Conservation (phyloP, 2,888 invertebrate genomes). For the Oxyteleia sp. region DNA sequence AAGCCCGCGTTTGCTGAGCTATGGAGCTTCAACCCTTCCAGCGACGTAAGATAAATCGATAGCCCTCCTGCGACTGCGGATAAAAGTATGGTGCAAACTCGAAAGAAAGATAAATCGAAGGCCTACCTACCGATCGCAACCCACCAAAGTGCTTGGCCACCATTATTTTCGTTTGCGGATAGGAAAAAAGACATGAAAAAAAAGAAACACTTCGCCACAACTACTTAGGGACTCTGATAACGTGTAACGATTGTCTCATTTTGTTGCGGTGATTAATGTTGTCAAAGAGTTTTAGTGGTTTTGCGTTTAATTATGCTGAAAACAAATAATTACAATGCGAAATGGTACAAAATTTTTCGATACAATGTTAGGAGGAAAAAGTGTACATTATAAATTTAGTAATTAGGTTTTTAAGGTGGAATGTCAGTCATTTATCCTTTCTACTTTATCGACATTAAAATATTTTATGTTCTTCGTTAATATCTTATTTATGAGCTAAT, state of each 20-base stretch:
- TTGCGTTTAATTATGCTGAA: slow-evolving; percentile 2
- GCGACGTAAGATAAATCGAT: slow-evolving; percentile 71
- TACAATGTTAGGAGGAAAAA: no score
- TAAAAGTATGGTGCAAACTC: slow-evolving; percentile 69
- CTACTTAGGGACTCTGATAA: slow-evolving; percentile 43
- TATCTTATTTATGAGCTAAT: no score
- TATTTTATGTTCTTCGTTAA: no score
- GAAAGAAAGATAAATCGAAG: slow-evolving; percentile 75
- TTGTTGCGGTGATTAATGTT: slow-evolving; percentile 35
- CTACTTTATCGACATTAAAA: no score
- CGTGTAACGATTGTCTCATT: slow-evolving; percentile 42
- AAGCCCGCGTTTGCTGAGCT: slow-evolving; percentile 81
- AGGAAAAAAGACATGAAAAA: slow-evolving; percentile 29
- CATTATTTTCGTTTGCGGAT: slow-evolving; percentile 63
- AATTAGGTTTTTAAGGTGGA: no score
- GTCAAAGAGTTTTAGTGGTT: neutral
- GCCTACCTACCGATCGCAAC: slow-evolving; percentile 68
- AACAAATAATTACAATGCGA: no score
- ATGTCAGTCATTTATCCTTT: no score
- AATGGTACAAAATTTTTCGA: no score
- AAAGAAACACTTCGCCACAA: slow-evolving; percentile 27
- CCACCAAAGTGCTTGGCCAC: slow-evolving; percentile 44
- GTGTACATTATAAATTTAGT: no score
- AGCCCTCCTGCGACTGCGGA: slow-evolving; percentile 59
- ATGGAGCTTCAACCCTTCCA: slow-evolving; percentile 74